A percentile compares a stretch with the other conserved stretches of the same genome.
These are phyloP conservation scores for Aurelia coerulea DNA, from an alignment of 30 jellyfish, hydroid and myxozoan species.

Conservation along the genomic window DNA sequence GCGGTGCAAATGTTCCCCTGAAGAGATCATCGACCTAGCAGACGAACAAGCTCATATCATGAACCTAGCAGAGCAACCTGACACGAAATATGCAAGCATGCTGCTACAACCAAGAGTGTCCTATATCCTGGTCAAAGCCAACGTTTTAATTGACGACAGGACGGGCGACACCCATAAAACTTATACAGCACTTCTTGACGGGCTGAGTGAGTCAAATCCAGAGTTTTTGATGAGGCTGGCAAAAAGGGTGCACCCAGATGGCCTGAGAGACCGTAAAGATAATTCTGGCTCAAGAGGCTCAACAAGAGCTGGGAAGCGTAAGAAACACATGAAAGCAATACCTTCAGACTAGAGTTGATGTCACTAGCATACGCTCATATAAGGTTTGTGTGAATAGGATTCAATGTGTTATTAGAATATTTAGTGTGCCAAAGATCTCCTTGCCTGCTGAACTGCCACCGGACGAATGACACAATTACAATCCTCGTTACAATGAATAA, in stretches of 20 bases:
- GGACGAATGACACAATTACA: no score
- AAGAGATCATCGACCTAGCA: constrained; percentile 83
- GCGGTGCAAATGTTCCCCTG: constrained; percentile 55
- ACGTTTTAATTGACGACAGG: constrained; percentile 42
- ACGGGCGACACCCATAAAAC: constrained; percentile 53
- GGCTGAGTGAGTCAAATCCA: constrained; percentile 64
- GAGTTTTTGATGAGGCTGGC: constrained; percentile 75
- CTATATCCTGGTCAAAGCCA: constrained; percentile 74
- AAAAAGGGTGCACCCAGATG: constrained; percentile 42
- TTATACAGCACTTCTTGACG: constrained; percentile 68
- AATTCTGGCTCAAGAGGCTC: constrained; percentile 4
- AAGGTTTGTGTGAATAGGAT: no score
- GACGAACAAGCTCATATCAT: constrained; percentile 84
- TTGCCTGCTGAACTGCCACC: no score
- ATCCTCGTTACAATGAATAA: no score
- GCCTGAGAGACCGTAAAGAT: constrained; percentile 29
- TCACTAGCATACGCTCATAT: not conserved
- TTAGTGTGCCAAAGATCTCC: no score
- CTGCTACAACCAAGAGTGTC: constrained; percentile 63
- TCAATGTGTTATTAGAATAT: no score
- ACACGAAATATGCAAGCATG: constrained; percentile 67
- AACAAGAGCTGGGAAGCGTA: constrained; percentile 42
- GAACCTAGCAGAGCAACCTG: constrained; percentile 76
- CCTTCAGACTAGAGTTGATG: not conserved
- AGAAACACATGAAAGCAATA: constrained; percentile 21